A percentile compares a stretch with the other conserved stretches of the same genome.
These are phyloP conservation scores for Palythoa heliodiscus DNA, from an alignment of 92 coral and sea anemone genomes.

Conservation along the genomic window DNA sequence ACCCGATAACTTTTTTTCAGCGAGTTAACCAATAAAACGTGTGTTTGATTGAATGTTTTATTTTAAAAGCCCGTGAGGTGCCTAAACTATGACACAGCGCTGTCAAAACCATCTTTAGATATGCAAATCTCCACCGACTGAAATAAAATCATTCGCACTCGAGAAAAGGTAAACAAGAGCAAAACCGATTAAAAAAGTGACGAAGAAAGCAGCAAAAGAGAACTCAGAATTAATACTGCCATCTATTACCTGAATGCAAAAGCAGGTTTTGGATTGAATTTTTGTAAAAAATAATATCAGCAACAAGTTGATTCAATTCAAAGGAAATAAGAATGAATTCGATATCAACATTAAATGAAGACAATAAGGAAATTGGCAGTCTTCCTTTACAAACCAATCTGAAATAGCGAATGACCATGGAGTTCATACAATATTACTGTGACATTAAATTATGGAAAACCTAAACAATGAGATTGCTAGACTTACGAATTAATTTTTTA, in stretches of 20 bases:
- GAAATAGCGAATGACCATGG: no score
- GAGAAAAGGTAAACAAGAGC: conserved; percentile 1
- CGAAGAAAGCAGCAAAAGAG: not conserved
- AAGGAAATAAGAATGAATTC: not conserved
- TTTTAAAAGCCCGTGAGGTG: not conserved
- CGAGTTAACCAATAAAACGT: not conserved
- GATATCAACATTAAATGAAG: not conserved
- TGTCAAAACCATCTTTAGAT: not conserved
- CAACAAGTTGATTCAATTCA: not conserved
- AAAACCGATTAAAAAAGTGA: not conserved
- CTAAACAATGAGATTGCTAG: no score
- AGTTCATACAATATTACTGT: no score
- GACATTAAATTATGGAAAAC: no score
- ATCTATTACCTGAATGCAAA: not conserved
- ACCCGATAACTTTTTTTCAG: not conserved
- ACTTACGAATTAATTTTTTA: no score
- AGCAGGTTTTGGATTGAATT: not conserved
- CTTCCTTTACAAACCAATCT: no score
- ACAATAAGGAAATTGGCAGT: no score
- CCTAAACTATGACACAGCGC: not conserved
- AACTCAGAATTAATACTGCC: not conserved
- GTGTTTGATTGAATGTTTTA: not conserved
- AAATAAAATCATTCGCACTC: not conserved
- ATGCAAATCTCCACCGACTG: conserved; percentile 21
- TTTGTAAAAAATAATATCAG: no score